Evolutionary conservation across 2,113 vertebrate species (phyloP), one percentile per base, ranked within the genome.

Genomic region (Tenebrosternarchus preto): DNA sequence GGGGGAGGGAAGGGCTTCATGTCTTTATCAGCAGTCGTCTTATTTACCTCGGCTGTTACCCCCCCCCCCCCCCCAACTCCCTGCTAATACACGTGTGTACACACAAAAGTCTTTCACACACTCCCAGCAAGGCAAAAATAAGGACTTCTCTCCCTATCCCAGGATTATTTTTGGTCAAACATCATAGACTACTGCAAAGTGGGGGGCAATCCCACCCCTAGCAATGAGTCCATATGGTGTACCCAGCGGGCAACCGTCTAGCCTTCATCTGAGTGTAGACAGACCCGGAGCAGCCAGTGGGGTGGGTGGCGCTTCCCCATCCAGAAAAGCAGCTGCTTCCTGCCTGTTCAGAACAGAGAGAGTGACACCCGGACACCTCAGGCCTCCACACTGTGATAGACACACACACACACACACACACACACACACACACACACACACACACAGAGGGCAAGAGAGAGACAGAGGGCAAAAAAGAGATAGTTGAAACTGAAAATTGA

Each of bases 181-280:
- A n/a, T n/a, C n/a, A n/a, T n/a, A n/a, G n/a, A n/a, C n/a, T n/a
- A n/a, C n/a, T n/a, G n/a, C n/a, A n/a, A n/a, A n/a, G n/a, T n/a
- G n/a, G n/a, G n/a, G n/a, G n/a, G n/a, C n/a, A n/a, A n/a, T 29
- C 20, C 46, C 22, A 56, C 64, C 69, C 50, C 76, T 77, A 86
- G 83, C 78, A 87, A 78, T 61, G 73, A 53, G 86, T 78, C 74
- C 78, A 80, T 80, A 80, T 80, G 78, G 78, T 73, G 78, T 70
- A 55, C 78, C 61, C 78, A 80, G 78, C 78, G 78, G 78, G 78
- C 60, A 66, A 50, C 15, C 20, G 78, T 73, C 78, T 80, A 73
- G 78, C 78, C 78, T 80, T 56, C 71, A 80, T 80, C 39, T 73
- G 68, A 33, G 43, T 80, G 63, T 73, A n/a, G 33, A 56, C 60